These are phyloP conservation scores for Propsilocerus akamusi DNA, from an alignment of 1,140 invertebrate genomes.

Conservation along the genomic window DNA sequence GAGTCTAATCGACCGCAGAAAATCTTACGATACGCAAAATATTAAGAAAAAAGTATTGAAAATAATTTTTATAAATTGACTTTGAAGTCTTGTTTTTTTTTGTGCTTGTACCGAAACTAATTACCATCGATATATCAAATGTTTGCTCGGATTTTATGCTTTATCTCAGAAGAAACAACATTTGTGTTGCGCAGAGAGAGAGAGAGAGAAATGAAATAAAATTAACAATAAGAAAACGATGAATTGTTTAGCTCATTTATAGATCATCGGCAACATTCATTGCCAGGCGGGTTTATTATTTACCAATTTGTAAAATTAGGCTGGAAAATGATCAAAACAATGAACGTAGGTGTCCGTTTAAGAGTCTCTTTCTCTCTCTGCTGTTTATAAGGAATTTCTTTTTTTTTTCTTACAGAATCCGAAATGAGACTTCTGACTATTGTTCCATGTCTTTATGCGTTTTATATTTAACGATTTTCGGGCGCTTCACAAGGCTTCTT, in stretches of 20 bases:
- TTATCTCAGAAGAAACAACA: too few species aligned
- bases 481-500: too few species aligned
- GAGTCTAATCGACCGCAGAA: too few species aligned
- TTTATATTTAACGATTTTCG: too few species aligned
- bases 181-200: not conserved
- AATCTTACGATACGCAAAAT: too few species aligned
- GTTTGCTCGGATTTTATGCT: not conserved
- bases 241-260: too few species aligned
- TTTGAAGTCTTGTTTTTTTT: not conserved
- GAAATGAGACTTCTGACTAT: not conserved
- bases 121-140: slow-evolving; percentile 2
- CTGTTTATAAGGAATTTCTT: too few species aligned
- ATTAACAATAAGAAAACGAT: too few species aligned
- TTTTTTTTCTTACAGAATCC: too few species aligned
- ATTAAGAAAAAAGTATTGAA: not conserved
- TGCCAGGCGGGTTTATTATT: not conserved
- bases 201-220: not conserved
- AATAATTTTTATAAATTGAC: slow-evolving; percentile 2
- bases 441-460: not conserved
- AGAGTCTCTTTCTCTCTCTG: too few species aligned
- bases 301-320: slow-evolving; percentile 3
- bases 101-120: slow-evolving; percentile 1
- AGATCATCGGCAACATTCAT: not conserved
- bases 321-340: slow-evolving; percentile 4
- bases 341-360: slow-evolving; percentile 1